Conservation (phyloP, 2,888 invertebrate species). For the Seira sanloemensis region DNA sequence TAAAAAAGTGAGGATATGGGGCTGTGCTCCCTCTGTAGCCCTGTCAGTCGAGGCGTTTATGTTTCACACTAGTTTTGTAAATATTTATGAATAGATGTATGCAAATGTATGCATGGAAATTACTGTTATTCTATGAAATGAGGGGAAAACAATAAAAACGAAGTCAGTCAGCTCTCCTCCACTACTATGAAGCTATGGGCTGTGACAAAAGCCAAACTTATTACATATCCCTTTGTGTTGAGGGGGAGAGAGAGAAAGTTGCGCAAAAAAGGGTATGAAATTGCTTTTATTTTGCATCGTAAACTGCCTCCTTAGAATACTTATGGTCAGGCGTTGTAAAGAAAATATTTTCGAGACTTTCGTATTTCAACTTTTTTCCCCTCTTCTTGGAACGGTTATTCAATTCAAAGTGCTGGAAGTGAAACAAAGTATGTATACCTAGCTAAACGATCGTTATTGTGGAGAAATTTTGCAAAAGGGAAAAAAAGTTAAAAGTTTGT, state of each 20-base stretch:
- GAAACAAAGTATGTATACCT: background rate
- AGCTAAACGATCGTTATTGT: too few species aligned
- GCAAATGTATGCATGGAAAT: constrained; percentile 59
- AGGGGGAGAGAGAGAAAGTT: background rate
- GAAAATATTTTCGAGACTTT: background rate
- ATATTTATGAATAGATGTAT: constrained; percentile 32
- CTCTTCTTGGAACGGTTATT: background rate
- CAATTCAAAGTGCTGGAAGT: background rate
- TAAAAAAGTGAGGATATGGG: background rate
- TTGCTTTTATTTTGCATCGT: constrained; percentile 53
- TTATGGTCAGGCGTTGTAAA: background rate
- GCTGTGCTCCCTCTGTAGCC: background rate
- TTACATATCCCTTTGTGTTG: too few species aligned
- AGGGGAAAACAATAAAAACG: constrained; percentile 60
- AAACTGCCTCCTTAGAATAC: constrained; percentile 28
- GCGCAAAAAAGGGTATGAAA: constrained; percentile 43
- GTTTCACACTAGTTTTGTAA: background rate
- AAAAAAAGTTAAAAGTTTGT: too few species aligned
- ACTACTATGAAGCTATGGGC: background rate
- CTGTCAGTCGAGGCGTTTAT: background rate
- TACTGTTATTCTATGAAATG: constrained; percentile 65
- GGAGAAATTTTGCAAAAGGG: too few species aligned
- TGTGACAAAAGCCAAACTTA: background rate
- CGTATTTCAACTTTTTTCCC: background rate
- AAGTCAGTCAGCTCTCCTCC: constrained; percentile 44